A percentile compares a stretch with the other conserved stretches of the same genome.
These are phyloP conservation scores for Tanypteryx hageni DNA, from an alignment of 2,888 invertebrate species.

Conservation along the genomic window DNA sequence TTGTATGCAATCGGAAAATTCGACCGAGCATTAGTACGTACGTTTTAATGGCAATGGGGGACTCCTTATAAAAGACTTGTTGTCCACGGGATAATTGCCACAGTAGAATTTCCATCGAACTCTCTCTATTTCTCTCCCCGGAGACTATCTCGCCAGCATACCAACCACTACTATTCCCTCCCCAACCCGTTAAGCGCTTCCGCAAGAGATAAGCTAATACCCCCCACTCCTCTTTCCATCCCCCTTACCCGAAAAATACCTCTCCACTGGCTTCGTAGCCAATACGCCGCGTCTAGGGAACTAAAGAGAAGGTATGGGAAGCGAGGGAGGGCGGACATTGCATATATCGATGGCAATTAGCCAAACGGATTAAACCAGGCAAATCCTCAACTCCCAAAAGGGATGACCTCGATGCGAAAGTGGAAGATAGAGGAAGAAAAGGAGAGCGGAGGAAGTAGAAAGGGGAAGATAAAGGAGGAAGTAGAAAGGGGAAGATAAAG, in stretches of 20 bases:
- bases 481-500: no score
- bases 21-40: no score
- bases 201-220: background rate
- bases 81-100: background rate
- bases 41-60: background rate
- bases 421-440: background rate
- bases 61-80: background rate
- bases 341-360: constrained; percentile 3
- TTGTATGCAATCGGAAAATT: no score
- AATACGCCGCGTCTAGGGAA: no score
- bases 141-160: no score
- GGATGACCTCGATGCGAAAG: constrained; percentile 1
- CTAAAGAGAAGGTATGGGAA: background rate
- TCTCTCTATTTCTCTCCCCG: no score
- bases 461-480: no score
- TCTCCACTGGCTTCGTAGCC: no score
- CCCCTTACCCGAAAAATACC: no score
- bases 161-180: background rate
- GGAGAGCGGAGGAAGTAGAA: background rate
- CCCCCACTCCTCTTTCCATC: background rate
- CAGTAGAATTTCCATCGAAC: background rate
- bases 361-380: background rate
- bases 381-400: constrained; percentile 18
- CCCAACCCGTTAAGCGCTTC: background rate
- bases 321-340: background rate